These are phyloP conservation scores for Podarcis lilfordi DNA, from an alignment of 2,797 vertebrate genomes.

Conservation along the genomic window DNA sequence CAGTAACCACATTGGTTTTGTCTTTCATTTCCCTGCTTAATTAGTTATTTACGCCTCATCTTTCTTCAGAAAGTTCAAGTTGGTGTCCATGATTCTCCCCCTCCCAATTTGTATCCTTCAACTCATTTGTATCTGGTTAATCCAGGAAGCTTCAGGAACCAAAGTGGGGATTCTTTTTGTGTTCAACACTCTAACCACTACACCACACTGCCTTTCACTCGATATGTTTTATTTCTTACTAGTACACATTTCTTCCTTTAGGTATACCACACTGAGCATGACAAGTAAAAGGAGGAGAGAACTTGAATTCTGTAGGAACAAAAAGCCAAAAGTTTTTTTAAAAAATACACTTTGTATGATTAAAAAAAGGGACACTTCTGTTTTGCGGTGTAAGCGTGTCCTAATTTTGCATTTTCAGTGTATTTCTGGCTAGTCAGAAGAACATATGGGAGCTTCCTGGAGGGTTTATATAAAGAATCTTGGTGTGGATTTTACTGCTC, in stretches of 20 bases:
- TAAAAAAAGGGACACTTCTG: background rate
- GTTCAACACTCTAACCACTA: too few species aligned
- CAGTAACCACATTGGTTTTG: too few species aligned
- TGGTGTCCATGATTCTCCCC: too few species aligned
- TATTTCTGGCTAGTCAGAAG: background rate
- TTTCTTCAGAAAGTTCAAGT: too few species aligned
- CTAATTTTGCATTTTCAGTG: accelerated
- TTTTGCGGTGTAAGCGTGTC: background rate
- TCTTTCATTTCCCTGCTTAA: too few species aligned
- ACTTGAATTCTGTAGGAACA: background rate
- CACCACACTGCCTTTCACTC: background rate
- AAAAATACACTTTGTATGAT: background rate
- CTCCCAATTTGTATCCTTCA: too few species aligned
- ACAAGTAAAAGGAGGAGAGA: too few species aligned
- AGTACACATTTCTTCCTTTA: background rate
- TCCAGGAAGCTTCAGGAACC: too few species aligned
- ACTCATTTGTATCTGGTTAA: too few species aligned
- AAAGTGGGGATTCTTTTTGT: too few species aligned
- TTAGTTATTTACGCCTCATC: too few species aligned
- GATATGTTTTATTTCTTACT: background rate
- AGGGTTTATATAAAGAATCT: background rate
- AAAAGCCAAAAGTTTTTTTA: background rate
- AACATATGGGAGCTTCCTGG: background rate
- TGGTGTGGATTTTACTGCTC: accelerated
- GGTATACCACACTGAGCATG: too few species aligned